Conservation (phyloP, 2,797 vertebrate genomes). For the Myotis planiceps region DNA sequence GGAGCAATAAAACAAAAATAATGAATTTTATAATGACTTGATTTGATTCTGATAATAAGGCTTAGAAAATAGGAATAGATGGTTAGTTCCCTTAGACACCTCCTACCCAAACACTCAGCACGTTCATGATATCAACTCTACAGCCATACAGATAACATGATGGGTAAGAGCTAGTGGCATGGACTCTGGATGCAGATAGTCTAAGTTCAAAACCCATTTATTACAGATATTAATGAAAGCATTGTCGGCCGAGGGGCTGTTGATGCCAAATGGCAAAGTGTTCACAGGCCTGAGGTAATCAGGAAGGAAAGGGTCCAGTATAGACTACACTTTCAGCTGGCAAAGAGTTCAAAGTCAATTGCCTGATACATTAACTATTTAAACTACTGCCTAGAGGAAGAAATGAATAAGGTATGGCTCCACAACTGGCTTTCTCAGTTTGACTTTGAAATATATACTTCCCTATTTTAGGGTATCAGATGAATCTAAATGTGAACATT, state of each 20-base stretch:
- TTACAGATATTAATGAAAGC: neutral
- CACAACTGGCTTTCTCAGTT: neutral
- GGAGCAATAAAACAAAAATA: neutral
- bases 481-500: slow-evolving; percentile 31
- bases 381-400: neutral
- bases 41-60: slow-evolving; percentile 3
- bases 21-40: neutral
- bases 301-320: neutral
- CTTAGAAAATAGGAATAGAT: neutral
- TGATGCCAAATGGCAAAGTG: neutral
- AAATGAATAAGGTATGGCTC: neutral
- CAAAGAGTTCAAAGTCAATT: neutral
- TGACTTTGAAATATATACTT: neutral
- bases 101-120: neutral
- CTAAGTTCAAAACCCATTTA: neutral
- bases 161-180: neutral
- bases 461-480: neutral
- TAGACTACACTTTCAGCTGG: neutral
- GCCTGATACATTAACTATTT: slow-evolving; percentile 16
- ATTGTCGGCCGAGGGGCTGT: neutral
- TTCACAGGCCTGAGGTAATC: neutral
- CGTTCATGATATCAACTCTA: neutral
- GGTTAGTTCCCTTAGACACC: neutral
- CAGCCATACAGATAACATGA: neutral
- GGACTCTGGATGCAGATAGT: neutral